A percentile compares a stretch with the other conserved stretches of the same genome.
These are phyloP conservation scores for Stichodactyla helianthus DNA, from an alignment of 64 coral and sea anemone genomes.

Conservation along the genomic window DNA sequence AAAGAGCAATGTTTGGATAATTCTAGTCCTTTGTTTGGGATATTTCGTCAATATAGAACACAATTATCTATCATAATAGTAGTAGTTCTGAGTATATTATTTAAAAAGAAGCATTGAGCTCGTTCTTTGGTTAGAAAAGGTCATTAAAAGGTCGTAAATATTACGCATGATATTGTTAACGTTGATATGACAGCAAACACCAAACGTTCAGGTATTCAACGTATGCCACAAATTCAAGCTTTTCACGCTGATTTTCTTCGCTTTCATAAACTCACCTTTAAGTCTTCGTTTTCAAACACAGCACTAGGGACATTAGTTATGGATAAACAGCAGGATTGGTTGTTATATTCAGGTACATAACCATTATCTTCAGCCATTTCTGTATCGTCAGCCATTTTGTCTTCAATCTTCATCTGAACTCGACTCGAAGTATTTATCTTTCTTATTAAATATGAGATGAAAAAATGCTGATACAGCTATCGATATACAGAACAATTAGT, in stretches of 20 bases:
- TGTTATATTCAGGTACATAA: slow-evolving; percentile 19
- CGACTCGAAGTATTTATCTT: not conserved
- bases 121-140: not conserved
- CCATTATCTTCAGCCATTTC: slow-evolving; percentile 6
- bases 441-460: not conserved
- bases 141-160: not conserved
- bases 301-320: slow-evolving; percentile 68
- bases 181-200: too few relatives aligned
- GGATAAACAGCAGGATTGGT: slow-evolving; percentile 61
- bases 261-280: slow-evolving; percentile 51
- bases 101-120: not conserved
- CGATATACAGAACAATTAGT: not conserved
- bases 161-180: too few relatives aligned
- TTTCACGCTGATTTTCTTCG: not conserved
- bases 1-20: too few relatives aligned
- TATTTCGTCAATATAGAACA: too few relatives aligned
- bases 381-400: slow-evolving; percentile 19
- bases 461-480: not conserved
- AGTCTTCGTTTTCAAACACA: slow-evolving; percentile 71
- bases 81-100: not conserved
- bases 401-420: not conserved
- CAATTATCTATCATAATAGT: not conserved
- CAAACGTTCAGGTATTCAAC: too few relatives aligned
- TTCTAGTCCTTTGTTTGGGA: too few relatives aligned
- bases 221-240: not conserved